phyloP scores from a whole-genome alignment of 2,113 vertebrate species.

The Seriola rivoliana region DNA sequence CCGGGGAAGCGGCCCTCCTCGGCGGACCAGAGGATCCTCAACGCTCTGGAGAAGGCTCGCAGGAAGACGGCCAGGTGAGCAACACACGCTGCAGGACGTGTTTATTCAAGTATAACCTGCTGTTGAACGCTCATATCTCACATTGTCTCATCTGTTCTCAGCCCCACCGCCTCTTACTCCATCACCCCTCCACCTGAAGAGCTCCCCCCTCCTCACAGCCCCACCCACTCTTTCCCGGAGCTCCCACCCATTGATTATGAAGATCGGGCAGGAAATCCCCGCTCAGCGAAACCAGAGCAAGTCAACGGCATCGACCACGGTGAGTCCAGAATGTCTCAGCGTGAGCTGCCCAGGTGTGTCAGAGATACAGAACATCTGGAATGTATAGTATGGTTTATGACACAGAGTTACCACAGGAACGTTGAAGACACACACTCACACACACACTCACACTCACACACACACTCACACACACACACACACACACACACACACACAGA shows the following conservation, averaged over 20 bases:
- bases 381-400: constrained; percentile 2
- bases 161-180: constrained; percentile 18
- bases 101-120: neutral
- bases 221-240: neutral
- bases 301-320: constrained; percentile 68
- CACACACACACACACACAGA: constrained; percentile 6
- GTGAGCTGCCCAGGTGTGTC: too few species aligned
- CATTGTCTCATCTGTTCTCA: constrained; percentile 30
- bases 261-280: constrained; percentile 2
- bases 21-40: constrained; percentile 75
- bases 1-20: constrained; percentile 46
- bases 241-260: constrained; percentile 79
- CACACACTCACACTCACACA: constrained; percentile 8
- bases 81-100: neutral
- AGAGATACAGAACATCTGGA: neutral
- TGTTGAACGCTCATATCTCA: neutral
- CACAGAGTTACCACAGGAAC: constrained; percentile 8
- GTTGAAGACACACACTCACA: constrained; percentile 8
- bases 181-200: constrained; percentile 61
- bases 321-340: constrained; percentile 63
- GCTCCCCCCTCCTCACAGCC: constrained; percentile 14
- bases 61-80: constrained; percentile 72
- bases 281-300: constrained; percentile 22
- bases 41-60: constrained; percentile 79
- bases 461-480: constrained; percentile 19